Evolutionary conservation across 2,797 vertebrate species (phyloP).

Genomic region (Microtus obscurus): DNA sequence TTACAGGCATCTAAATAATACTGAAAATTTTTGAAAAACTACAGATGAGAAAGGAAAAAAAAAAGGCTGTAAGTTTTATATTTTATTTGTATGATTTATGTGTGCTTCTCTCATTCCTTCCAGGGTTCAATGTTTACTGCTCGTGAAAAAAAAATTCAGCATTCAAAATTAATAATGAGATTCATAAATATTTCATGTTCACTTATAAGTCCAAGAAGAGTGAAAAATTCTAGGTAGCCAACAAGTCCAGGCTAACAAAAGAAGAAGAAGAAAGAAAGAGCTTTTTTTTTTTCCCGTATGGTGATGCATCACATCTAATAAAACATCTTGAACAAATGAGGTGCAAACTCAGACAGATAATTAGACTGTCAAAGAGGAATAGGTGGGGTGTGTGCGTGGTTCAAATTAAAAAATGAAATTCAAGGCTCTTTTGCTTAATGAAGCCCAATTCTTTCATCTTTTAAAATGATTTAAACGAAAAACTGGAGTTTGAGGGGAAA

Average conservation of each 20-base stretch:
- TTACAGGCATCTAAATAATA: not conserved
- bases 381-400: conserved; percentile 58
- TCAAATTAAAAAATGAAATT: conserved; percentile 78
- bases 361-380: conserved; percentile 64
- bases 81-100: conserved; percentile 2
- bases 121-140: not conserved
- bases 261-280: conserved; percentile 1
- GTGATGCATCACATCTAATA: conserved; percentile 52
- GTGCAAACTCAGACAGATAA: conserved; percentile 72
- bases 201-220: conserved; percentile 41
- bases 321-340: conserved; percentile 65
- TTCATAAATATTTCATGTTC: conserved; percentile 56
- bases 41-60: not conserved
- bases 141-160: conserved; percentile 43
- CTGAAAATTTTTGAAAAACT: conserved; percentile 2
- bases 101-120: not conserved
- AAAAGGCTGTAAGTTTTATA: not conserved
- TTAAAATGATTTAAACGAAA: conserved; percentile 77
- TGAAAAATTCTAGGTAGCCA: conserved; percentile 38
- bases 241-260: conserved; percentile 46
- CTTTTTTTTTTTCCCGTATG: conserved; percentile 25
- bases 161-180: conserved; percentile 46
- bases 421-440: conserved; percentile 73
- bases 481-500: conserved; percentile 42
- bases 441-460: conserved; percentile 82